Base-by-base conservation (phyloP, 1,140 invertebrate species). In the Lordiphosa collinella region DNA sequence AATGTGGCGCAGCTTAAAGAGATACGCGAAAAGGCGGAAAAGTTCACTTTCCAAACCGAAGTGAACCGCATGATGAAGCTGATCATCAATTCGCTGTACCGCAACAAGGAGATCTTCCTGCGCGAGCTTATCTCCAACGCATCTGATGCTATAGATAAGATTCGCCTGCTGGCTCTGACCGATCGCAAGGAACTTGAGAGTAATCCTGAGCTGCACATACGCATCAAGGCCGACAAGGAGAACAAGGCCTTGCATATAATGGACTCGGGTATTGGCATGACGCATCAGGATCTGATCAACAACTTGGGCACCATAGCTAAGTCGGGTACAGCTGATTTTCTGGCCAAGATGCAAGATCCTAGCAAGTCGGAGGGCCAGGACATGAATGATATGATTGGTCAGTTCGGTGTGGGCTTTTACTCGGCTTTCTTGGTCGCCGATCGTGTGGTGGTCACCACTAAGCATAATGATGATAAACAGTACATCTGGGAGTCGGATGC, bases 31-130 rank as follows among this genome's bases (percentile, higher is more conserved):
- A 95, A 95, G 88, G 93, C 97, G 0, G 96, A 99, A 85, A 99
- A 98, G 89, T 96, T 95, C 89, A 93, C 93, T 14, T 99, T 99
- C 91, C 97, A 98, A 90, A 96, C 97, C 1, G 97, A 99, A 90
- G 97, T 99, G 7, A 98, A 98, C 91, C 95, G 98, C 25, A 99
- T 99, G 97, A 99, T 99, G 98, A 99, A 99, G 90, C 92, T 99
- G 12, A 99, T 99, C 88, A 99, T 99, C 85, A 99, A 99, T 90
- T 99, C 98, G 0, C 91, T 99, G 0, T 99, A 99, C 89, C 93
- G 96, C 66, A 99, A 99, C 89, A 99, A 99, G 90, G 98, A 99
- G 93, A 99, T 99, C 70, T 99, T 98, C 92, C 91, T 99, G 14
- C 92, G 98, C 82, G 98, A 99, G 90, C 91, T 99, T 85, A 99